A percentile compares a stretch with the other conserved stretches of the same genome.
Evolutionary conservation across 2,888 invertebrate species (phyloP).

Genomic region (Andrena praecox): DNA sequence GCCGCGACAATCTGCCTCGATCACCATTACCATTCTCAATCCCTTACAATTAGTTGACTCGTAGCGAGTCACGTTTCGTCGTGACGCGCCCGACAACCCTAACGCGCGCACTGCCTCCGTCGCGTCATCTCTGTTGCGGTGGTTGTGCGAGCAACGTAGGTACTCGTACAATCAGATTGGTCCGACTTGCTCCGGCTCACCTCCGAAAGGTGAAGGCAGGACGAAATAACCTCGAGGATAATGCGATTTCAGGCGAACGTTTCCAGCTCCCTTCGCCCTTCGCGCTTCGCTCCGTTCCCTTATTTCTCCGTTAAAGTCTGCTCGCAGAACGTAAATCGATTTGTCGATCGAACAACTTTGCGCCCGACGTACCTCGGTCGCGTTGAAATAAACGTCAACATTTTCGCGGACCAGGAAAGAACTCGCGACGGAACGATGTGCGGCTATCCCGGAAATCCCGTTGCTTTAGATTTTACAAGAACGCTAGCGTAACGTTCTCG

Average conservation of each 20-base stretch:
- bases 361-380: conserved; percentile 41
- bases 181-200: conserved; percentile 22
- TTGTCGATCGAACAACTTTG: conserved; percentile 63
- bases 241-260: conserved; percentile 60
- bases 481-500: background rate
- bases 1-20: background rate
- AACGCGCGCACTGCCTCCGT: too few species aligned
- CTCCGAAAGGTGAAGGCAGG: conserved; percentile 22
- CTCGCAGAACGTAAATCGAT: conserved; percentile 65
- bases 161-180: conserved; percentile 9
- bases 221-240: conserved; percentile 60
- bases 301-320: conserved; percentile 59
- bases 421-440: background rate
- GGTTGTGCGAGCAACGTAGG: background rate
- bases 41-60: background rate
- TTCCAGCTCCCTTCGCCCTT: conserved; percentile 27
- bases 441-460: background rate
- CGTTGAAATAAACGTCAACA: conserved; percentile 60
- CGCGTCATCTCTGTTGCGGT: background rate
- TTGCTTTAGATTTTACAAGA: background rate
- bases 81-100: background rate
- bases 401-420: conserved; percentile 3
- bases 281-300: conserved; percentile 25
- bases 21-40: background rate
- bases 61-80: background rate